Conservation (phyloP, 53 echinoderm and acorn worm species). For the Holothuria scabra region DNA sequence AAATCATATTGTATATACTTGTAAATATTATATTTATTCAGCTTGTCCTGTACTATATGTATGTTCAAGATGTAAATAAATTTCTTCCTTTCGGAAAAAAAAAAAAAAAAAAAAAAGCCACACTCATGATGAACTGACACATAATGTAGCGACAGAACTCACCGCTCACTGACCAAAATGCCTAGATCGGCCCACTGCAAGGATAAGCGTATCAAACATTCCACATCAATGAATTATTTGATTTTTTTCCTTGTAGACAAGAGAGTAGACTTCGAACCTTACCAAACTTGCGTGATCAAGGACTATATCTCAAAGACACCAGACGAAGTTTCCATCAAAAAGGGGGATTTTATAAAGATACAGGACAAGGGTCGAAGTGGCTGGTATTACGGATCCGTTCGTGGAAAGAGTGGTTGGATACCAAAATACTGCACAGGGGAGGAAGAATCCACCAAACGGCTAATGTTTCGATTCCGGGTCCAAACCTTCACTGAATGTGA, state of each 20-base stretch:
- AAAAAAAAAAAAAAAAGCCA: no score
- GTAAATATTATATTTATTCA: no score
- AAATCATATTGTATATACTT: no score
- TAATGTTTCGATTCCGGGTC: constrained; percentile 3
- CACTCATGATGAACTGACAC: no score
- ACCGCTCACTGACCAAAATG: no score
- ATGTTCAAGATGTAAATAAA: no score
- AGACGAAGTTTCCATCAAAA: constrained; percentile 10
- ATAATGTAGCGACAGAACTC: no score
- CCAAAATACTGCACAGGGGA: constrained; percentile 19
- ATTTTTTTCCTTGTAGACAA: background rate
- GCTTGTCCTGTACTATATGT: no score
- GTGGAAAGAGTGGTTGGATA: constrained; percentile 1
- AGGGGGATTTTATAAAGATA: constrained; percentile 7
- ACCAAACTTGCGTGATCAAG: background rate
- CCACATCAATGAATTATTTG: background rate
- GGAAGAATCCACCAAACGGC: background rate
- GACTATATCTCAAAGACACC: background rate
- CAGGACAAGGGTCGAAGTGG: constrained; percentile 15
- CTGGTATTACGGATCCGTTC: background rate
- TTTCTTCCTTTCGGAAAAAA: no score
- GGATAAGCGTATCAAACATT: background rate
- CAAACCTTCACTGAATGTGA: background rate
- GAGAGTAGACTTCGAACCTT: background rate
- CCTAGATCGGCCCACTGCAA: no score